A percentile compares a stretch with the other conserved stretches of the same genome.
Evolutionary conservation across 2,797 vertebrate genomes (phyloP).

Genomic region (Pseudomugil gertrudae): DNA sequence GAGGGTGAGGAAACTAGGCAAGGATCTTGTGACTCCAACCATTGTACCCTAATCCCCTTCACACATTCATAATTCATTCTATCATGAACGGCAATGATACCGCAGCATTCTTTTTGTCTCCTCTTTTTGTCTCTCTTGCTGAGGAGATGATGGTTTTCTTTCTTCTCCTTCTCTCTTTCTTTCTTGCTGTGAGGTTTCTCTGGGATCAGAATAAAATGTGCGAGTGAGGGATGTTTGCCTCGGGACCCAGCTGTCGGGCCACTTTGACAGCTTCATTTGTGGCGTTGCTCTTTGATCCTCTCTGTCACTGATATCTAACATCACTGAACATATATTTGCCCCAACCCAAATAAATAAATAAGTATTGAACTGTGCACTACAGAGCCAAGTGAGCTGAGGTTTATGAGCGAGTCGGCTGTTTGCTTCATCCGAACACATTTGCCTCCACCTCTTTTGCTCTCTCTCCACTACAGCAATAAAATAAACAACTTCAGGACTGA

Average conservation of each 20-base stretch:
- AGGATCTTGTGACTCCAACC: slow-evolving; percentile 76
- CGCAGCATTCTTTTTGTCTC: slow-evolving; percentile 65
- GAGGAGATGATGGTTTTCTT: slow-evolving; percentile 63
- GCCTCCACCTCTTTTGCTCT: slow-evolving; percentile 57
- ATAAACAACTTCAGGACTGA: slow-evolving; percentile 68
- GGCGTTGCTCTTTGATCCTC: slow-evolving; percentile 79
- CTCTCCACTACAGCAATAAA: slow-evolving; percentile 63
- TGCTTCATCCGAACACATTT: slow-evolving; percentile 69
- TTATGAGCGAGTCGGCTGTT: slow-evolving; percentile 57
- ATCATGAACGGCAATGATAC: slow-evolving; percentile 68
- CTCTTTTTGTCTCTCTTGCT: slow-evolving; percentile 60
- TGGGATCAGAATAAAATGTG: slow-evolving; percentile 74
- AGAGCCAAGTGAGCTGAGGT: slow-evolving; percentile 45
- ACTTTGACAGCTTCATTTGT: slow-evolving; percentile 84
- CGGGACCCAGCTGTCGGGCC: slow-evolving; percentile 78
- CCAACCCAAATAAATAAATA: slow-evolving; percentile 74
- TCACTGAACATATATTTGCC: slow-evolving; percentile 76
- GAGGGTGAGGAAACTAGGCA: slow-evolving; percentile 76
- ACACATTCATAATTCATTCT: slow-evolving; percentile 81
- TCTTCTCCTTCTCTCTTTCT: slow-evolving; percentile 40
- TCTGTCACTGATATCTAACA: slow-evolving; percentile 78
- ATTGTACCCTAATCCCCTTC: slow-evolving; percentile 80
- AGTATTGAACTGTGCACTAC: slow-evolving; percentile 53
- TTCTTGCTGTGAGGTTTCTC: slow-evolving; percentile 72
- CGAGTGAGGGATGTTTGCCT: slow-evolving; percentile 71